A percentile compares a stretch with the other conserved stretches of the same genome.
Evolutionary conservation across 2,113 vertebrate species (phyloP).

Genomic region (Phoxinus phoxinus): DNA sequence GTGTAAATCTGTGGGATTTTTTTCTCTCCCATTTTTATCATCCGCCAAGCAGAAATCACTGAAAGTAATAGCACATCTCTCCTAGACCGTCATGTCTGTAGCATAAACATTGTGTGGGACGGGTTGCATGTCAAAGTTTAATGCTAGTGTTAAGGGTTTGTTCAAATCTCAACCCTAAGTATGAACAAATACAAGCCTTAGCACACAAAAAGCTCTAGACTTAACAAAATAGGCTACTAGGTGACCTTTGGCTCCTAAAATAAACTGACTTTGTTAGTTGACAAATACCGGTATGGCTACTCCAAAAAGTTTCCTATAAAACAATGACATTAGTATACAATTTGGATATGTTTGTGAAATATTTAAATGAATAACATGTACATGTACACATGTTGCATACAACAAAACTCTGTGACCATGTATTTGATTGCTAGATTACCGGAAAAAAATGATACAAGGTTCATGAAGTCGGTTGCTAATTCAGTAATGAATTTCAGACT

Average conservation of each 20-base stretch:
- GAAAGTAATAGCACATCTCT: background rate
- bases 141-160: background rate
- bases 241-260: background rate
- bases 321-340: background rate
- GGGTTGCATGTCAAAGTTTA: background rate
- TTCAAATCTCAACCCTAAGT: background rate
- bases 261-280: background rate
- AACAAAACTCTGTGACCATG: too few relatives aligned
- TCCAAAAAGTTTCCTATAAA: background rate
- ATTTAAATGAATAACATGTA: too few relatives aligned
- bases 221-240: background rate
- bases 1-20: background rate
- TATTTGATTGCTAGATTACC: background rate
- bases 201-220: background rate
- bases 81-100: background rate
- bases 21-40: constrained; percentile 4
- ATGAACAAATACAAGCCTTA: background rate
- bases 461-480: background rate
- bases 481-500: background rate
- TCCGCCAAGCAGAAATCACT: background rate
- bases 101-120: background rate
- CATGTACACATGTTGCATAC: too few relatives aligned
- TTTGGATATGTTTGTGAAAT: background rate
- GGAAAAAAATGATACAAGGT: background rate
- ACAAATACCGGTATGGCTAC: too few relatives aligned